Evolutionary conservation across 2,797 vertebrate genomes (phyloP).

Genomic region (Malacoctenus gilli): DNA sequence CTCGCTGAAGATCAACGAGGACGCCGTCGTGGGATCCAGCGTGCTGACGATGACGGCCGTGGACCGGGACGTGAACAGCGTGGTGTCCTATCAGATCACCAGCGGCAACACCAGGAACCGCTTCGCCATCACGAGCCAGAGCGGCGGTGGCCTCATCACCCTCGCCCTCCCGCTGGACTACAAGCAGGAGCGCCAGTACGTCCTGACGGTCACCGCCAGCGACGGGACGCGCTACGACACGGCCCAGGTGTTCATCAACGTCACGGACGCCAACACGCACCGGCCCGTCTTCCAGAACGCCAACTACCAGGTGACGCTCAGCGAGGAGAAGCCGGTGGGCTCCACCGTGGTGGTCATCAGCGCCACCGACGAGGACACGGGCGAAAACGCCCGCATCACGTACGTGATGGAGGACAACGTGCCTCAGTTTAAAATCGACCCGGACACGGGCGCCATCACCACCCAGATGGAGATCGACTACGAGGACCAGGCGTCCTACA

Average conservation of each 20-base stretch:
- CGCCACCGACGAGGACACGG: constrained; percentile 94
- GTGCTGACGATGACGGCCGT: constrained; percentile 91
- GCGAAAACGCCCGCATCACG: constrained; percentile 95
- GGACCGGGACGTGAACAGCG: constrained; percentile 93
- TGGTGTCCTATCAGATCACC: constrained; percentile 97
- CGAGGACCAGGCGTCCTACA: constrained; percentile 94
- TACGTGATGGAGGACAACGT: constrained; percentile 94
- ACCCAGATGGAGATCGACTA: constrained; percentile 94
- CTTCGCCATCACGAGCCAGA: constrained; percentile 97
- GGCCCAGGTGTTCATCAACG: constrained; percentile 93
- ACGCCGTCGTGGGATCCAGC: constrained; percentile 92
- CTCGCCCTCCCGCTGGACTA: constrained; percentile 95
- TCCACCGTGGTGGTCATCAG: constrained; percentile 89
- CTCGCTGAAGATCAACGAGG: constrained; percentile 93
- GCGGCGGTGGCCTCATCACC: constrained; percentile 92
- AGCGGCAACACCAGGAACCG: constrained; percentile 97
- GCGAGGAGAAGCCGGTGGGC: constrained; percentile 90
- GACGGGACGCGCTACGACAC: constrained; percentile 94
- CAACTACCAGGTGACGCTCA: constrained; percentile 89
- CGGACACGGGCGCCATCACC: constrained; percentile 90
- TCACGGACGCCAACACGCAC: constrained; percentile 97
- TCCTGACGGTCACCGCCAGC: constrained; percentile 91
- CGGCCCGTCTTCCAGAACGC: constrained; percentile 95
- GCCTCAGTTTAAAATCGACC: constrained; percentile 94
- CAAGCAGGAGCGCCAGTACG: constrained; percentile 96